Conservation (phyloP, 2,797 vertebrate species). For the Cryptoblepharus egeriae region DNA sequence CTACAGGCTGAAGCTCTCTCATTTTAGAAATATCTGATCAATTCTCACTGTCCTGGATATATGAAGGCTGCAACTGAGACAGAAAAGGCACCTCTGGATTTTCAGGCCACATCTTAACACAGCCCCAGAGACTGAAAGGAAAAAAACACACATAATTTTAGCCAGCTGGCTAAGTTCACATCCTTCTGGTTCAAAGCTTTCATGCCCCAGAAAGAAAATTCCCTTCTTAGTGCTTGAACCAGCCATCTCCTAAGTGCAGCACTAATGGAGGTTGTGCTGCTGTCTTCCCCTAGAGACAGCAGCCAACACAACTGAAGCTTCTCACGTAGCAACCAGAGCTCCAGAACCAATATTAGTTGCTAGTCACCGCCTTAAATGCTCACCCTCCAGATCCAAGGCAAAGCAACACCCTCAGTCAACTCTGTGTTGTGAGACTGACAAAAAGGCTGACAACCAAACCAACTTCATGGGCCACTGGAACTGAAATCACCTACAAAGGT, state of each 20-base stretch:
- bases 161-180: background rate
- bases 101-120: constrained; percentile 36
- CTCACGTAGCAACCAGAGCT: constrained; percentile 86
- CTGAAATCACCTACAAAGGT: constrained; percentile 57
- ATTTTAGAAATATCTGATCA: constrained; percentile 60
- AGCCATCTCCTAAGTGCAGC: constrained; percentile 75
- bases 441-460: constrained; percentile 54
- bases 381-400: constrained; percentile 78
- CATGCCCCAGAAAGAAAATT: constrained; percentile 61
- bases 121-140: constrained; percentile 44
- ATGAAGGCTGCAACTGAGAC: constrained; percentile 34
- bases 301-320: constrained; percentile 84
- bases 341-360: constrained; percentile 81
- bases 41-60: constrained; percentile 62
- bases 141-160: constrained; percentile 30
- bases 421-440: constrained; percentile 43
- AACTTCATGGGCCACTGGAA: constrained; percentile 69
- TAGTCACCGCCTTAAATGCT: constrained; percentile 75
- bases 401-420: constrained; percentile 75
- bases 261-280: constrained; percentile 83
- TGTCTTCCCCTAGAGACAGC: constrained; percentile 84
- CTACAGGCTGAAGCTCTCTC: constrained; percentile 25
- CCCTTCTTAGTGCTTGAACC: constrained; percentile 60
- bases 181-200: constrained; percentile 32
- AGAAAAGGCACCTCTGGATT: constrained; percentile 52